These are phyloP conservation scores for Condylostylus longicornis DNA, from an alignment of 1,140 invertebrate genomes.

Conservation along the genomic window DNA sequence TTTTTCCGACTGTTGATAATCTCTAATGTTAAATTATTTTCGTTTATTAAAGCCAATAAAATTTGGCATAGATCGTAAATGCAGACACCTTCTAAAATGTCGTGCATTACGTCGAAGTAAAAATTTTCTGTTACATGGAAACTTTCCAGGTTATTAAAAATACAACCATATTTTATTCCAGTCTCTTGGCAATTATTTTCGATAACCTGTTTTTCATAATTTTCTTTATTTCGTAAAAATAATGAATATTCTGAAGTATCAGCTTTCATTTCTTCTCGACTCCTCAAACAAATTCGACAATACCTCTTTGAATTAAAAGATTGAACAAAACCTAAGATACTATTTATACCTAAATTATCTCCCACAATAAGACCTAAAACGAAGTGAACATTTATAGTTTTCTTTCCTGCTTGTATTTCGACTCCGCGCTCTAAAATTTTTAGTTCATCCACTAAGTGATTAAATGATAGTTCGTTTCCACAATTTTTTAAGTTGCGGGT, in stretches of 20 bases:
- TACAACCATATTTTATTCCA: conserved; percentile 24
- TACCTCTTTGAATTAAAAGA: conserved; percentile 18
- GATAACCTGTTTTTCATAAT: conserved; percentile 5
- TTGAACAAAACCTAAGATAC: conserved; percentile 16
- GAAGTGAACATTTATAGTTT: conserved; percentile 13
- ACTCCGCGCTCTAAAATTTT: conserved; percentile 6
- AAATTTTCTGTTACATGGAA: conserved; percentile 29
- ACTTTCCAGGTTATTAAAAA: conserved; percentile 18
- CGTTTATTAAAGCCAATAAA: conserved; percentile 18
- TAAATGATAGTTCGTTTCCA: conserved; percentile 4
- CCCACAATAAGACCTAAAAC: conserved; percentile 15
- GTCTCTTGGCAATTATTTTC: conserved; percentile 8
- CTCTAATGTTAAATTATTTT: conserved; percentile 6
- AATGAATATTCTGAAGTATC: conserved; percentile 7
- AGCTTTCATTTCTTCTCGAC: conserved; percentile 7
- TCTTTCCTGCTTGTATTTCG: neutral
- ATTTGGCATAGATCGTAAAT: conserved; percentile 23
- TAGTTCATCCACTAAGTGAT: conserved; percentile 4
- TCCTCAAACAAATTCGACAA: conserved; percentile 18
- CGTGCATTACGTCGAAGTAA: conserved; percentile 29
- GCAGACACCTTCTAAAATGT: conserved; percentile 29
- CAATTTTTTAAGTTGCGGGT: conserved; percentile 3
- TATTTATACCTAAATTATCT: conserved; percentile 22
- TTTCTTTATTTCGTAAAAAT: conserved; percentile 2
- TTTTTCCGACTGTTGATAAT: conserved; percentile 9